Evolutionary conservation across 1,140 invertebrate species (phyloP).

Genomic region (Platorchestia sp.): DNA sequence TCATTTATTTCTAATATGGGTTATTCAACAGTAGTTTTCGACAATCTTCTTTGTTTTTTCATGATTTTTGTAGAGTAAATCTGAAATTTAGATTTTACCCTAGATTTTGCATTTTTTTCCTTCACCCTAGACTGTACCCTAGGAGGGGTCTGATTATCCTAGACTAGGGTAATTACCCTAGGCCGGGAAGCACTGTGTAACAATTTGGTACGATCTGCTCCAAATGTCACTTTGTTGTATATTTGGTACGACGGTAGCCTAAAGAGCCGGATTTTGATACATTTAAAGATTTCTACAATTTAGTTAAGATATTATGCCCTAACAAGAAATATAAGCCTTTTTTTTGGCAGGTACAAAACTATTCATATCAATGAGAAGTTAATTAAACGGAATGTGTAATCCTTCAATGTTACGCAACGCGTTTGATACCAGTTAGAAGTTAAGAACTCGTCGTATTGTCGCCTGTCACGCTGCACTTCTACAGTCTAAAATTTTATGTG

Average conservation of each 20-base stretch:
- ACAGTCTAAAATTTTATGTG: slow-evolving; percentile 18
- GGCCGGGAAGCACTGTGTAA: too few relatives aligned
- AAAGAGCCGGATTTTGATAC: background rate
- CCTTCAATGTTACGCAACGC: slow-evolving; percentile 10
- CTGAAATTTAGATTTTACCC: too few relatives aligned
- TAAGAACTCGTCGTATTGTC: slow-evolving; percentile 9
- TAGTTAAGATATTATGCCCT: background rate
- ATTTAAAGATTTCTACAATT: background rate
- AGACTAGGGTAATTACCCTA: too few relatives aligned
- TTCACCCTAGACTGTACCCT: too few relatives aligned
- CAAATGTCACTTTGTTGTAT: too few relatives aligned
- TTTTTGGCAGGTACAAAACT: slow-evolving; percentile 1
- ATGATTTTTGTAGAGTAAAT: too few relatives aligned
- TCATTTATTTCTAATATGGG: too few relatives aligned
- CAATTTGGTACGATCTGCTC: too few relatives aligned
- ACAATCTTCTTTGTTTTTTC: too few relatives aligned
- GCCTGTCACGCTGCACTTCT: background rate
- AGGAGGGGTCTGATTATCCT: too few relatives aligned
- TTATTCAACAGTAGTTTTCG: too few relatives aligned
- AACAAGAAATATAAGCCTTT: slow-evolving; percentile 20
- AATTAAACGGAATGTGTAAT: background rate
- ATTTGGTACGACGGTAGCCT: background rate
- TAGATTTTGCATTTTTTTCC: too few relatives aligned
- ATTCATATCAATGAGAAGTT: slow-evolving; percentile 2
- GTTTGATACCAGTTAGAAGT: slow-evolving; percentile 29